These are phyloP conservation scores for Bovichtus diacanthus DNA, from an alignment of 2,797 vertebrate genomes.

Conservation along the genomic window DNA sequence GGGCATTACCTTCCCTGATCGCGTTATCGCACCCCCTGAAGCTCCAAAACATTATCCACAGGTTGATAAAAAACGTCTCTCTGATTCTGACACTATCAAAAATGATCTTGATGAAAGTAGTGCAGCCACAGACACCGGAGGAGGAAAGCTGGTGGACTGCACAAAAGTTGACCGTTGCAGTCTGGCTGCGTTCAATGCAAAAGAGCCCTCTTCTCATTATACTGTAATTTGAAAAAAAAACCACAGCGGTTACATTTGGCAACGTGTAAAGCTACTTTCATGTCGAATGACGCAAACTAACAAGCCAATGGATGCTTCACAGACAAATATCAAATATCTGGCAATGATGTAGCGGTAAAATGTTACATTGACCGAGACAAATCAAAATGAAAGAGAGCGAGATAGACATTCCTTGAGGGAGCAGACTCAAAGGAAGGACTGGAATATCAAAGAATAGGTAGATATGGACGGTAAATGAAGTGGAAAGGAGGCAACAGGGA, in stretches of 20 bases:
- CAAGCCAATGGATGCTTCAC: background rate
- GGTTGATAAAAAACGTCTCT: conserved; percentile 44
- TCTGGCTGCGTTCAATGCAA: background rate
- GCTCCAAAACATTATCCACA: conserved; percentile 43
- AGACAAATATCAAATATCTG: conserved; percentile 3
- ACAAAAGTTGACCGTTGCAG: background rate
- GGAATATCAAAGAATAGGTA: conserved; percentile 49
- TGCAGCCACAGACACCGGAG: conserved; percentile 13
- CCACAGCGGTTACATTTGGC: background rate
- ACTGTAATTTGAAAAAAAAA: background rate
- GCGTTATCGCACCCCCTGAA: conserved; percentile 29
- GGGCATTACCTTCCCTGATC: conserved; percentile 52
- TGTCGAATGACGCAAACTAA: conserved; percentile 11
- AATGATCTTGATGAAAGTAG: conserved; percentile 28
- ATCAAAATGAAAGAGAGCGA: conserved; percentile 25
- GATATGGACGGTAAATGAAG: conserved; percentile 54
- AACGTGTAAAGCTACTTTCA: background rate
- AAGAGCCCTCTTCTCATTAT: accelerated
- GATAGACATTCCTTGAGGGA: conserved; percentile 38
- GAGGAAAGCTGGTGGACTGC: background rate
- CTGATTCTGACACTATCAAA: conserved; percentile 44
- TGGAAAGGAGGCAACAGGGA: conserved; percentile 48
- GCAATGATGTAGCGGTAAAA: conserved; percentile 29
- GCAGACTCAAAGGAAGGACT: conserved; percentile 22
- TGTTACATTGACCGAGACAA: conserved; percentile 7